Base-by-base conservation (phyloP, 2,888 invertebrate species). In the Pelosia muscerda region DNA sequence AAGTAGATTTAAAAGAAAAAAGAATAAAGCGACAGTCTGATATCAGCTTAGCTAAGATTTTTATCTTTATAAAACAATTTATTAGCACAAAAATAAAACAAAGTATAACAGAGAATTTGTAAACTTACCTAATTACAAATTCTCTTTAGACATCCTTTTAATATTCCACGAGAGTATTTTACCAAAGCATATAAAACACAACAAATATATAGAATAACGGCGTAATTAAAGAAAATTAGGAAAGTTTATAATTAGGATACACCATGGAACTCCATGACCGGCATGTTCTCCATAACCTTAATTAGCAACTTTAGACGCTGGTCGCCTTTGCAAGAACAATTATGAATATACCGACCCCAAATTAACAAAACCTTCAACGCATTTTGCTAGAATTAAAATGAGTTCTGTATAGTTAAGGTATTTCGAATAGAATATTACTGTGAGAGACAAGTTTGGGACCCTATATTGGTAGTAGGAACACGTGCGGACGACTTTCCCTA, bases 171-270 rank as follows among this genome's bases (percentile, higher is more conserved):
- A 61, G 67, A 74, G 75, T 70, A 75, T 72, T 75, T 71, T 49
- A 65, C 38, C 28, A 65, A 66, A 65, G 54, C 78, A 84, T 76
- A 81, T 81, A 85, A 86, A 86, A 88, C 86, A 83, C 84, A 73
- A 69, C 71, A 68, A 72, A 68, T 74, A 76, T 71, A 73, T 79
- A 71, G 72, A 84, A 80, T 72, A 75, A 70, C 72, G 58, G 78
- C 81, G 83, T 84, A 83, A 90, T 88, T 87, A 87, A 86, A 82
- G 89, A 88, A 90, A 92, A 94, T 93, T 90, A 90, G 90, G 90
- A 93, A 93, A 93, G 90, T 94, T 93, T 88, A 77, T 81, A 81
- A 81, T 81, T 77, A 77, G 80, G 68, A 79, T 81, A 83, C 82
- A 79, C 84, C 84, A 84, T 85, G 85, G 86, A 80, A 85, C 84